Percentiles rank a stretch among this genome's conserved stretches.
phyloP scores from a whole-genome alignment of 2,888 invertebrate genomes.

The Tolmerus cingulatus region DNA sequence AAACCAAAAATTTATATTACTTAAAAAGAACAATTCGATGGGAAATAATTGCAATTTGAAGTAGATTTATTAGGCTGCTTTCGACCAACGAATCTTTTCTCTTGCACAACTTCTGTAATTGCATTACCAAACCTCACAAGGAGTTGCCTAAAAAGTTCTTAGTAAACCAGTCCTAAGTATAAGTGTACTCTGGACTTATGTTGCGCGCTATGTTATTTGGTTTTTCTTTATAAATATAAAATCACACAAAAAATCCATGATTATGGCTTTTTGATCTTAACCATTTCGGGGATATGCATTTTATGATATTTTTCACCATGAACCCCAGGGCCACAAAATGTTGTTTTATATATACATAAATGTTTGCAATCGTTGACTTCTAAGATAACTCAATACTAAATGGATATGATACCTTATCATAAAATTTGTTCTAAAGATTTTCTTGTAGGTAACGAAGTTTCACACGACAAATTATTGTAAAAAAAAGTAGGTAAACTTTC shows the following conservation, averaged over 20 bases:
- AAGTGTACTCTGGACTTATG: not conserved
- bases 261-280: not conserved
- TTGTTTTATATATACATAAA: no score
- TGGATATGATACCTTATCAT: no score
- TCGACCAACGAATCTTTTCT: not conserved
- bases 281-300: not conserved
- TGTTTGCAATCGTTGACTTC: no score
- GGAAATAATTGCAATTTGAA: conserved; percentile 13
- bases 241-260: not conserved
- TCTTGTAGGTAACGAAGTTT: no score
- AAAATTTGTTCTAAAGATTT: no score
- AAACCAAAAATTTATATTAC: not conserved
- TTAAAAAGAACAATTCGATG: conserved; percentile 4
- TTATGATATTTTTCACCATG: not conserved
- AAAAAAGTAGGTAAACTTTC: not conserved
- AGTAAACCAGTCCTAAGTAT: not conserved
- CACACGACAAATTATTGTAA: not conserved
- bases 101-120: not conserved
- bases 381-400: no score
- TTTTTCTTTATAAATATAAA: not conserved
- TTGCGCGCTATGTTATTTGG: not conserved
- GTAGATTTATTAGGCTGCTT: not conserved
- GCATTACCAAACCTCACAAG: not conserved
- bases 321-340: no score
- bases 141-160: not conserved